Evolutionary conservation across 2,797 vertebrate genomes (phyloP), one percentile per base, ranked within the genome.

Genomic region (Clarias laeviceps): DNA sequence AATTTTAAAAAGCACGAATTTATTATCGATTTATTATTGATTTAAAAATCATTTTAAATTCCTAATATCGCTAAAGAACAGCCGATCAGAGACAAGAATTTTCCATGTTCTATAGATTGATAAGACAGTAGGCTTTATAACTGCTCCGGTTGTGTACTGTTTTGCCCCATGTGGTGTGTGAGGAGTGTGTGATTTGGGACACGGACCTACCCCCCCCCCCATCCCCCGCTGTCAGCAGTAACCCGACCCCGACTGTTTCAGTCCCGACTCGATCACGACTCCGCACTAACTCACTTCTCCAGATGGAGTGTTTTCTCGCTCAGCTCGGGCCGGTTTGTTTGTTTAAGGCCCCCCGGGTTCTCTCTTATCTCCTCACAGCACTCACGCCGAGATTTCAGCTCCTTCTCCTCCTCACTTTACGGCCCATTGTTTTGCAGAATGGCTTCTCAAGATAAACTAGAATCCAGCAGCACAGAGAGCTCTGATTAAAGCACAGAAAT

Each of bases 331-430:
- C 88, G 88, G 94, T 94, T 95, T 96, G 94, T 96, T 96, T 94
- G 92, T 90, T 90, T 90, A 94, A 90, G 93, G 86, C 88, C 91
- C 93, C 82, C 90, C 88, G 91, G 84, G 88, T 87, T 89, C 24
- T 81, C 82, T 83, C 94, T 96, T 96, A 96, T 96, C 95, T 95
- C 64, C 91, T 82, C 91, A 89, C 90, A 89, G 93, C 95, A 96
- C 93, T 94, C 95, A 94, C 92, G 92, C 94, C 84, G 93, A 93
- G 95, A 96, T 96, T 96, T 94, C 91, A 91, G 93, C 92, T 94
- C 92, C 93, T 93, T 90, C 69, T 84, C 82, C 88, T 69, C 84
- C 74, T 84, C 88, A 87, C 93, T 93, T 93, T 91, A 93, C 90
- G 78, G 92, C 82, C 93, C 91, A 95, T 95, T 96, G 95, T 95